Conservation (phyloP, 1,140 invertebrate species). For the Papilio polytes region DNA sequence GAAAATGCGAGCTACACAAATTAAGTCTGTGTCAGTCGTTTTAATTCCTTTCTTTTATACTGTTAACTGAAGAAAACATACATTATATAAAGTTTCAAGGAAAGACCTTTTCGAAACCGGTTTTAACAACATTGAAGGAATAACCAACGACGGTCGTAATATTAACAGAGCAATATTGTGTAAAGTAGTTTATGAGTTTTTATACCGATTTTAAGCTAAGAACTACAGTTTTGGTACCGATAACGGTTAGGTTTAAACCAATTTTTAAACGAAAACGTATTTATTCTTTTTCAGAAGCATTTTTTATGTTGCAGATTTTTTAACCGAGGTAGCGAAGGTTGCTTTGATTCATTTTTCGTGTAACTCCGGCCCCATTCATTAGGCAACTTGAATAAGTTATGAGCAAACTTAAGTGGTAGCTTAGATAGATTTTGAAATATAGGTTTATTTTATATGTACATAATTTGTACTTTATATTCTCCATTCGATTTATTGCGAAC, state of each 20-base stretch:
- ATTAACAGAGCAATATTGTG: too few species aligned
- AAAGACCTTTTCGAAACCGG: neutral
- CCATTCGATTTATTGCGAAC: too few species aligned
- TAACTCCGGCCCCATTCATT: conserved; percentile 4
- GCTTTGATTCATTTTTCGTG: conserved; percentile 10
- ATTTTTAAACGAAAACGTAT: neutral
- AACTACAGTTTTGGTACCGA: too few species aligned
- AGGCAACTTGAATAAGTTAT: conserved; percentile 16
- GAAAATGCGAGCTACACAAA: neutral
- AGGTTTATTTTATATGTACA: neutral
- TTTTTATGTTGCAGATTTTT: neutral
- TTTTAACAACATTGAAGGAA: too few species aligned
- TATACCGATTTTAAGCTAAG: too few species aligned
- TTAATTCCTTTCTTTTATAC: neutral
- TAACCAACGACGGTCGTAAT: too few species aligned
- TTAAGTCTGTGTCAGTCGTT: neutral
- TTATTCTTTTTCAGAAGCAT: neutral
- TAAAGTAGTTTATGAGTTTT: too few species aligned
- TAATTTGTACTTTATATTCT: too few species aligned
- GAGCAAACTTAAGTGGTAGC: neutral
- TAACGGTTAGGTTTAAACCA: neutral
- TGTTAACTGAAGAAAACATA: neutral
- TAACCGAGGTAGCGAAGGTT: neutral
- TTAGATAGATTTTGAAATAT: conserved; percentile 2
- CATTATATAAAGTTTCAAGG: neutral